Base-by-base conservation (phyloP, 2,888 invertebrate genomes). In the Lithosia quadra region DNA sequence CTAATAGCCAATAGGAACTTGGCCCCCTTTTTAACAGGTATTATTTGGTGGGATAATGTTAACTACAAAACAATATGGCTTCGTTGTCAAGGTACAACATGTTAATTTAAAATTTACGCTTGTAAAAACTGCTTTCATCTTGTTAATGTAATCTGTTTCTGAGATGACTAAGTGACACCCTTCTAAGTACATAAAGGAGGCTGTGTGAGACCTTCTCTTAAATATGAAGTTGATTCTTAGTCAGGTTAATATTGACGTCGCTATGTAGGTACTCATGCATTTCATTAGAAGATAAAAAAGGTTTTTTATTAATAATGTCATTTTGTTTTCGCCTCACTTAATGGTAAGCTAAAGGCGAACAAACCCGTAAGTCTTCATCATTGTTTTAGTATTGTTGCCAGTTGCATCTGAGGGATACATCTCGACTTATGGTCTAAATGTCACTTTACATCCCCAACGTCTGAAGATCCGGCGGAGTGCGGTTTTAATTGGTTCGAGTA, bases 101-200 rank as follows among this genome's bases (percentile, higher is more conserved):
- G 69, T 81, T 80, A 90, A 91, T 92, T 91, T 92, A 88, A 92
- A 91, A 91, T 92, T 90, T 88, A 90, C 86, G 88, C 84, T 86
- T 88, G 86, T 88, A 88, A 90, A 91, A 92, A 90, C 88, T 86
- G 86, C 90, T 91, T 91, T 90, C 88, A 91, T 91, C 90, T 87
- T 85, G 84, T 81, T 91, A 90, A 89, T 89, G 86, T 87, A 85
- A 90, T 89, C 85, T 84, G 83, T 86, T 83, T 80, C 74, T 69
- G 78, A 81, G 83, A 84, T 86, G 86, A 86, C 86, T 88, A 86
- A 88, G 88, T 88, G 85, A 86, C 86, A 82, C 81, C 84, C 81
- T 78, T 79, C 78, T 68, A 73, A 76, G 82, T 77, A 75, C 69
- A 73, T 76, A 74, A 57, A 24, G 63, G 73, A 73, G 74, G 76